Conservation (phyloP, 1,140 invertebrate species). For the Euwallacea similis region DNA sequence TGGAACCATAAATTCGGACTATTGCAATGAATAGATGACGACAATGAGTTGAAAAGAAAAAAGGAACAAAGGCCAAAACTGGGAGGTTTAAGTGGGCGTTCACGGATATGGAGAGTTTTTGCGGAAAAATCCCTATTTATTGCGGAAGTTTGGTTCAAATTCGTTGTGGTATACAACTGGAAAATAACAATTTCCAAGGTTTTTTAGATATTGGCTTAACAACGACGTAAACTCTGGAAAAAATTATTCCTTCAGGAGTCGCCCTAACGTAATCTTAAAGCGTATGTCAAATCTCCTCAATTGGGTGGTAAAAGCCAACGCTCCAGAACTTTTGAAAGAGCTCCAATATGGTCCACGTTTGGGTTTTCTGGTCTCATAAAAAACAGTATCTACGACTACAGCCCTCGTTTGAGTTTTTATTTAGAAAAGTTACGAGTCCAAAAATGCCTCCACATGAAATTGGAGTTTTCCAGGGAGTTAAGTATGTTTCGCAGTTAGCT, state of each 20-base stretch:
- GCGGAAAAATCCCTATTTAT: too few species aligned
- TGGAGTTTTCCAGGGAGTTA: not conserved
- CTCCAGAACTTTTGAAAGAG: constrained; percentile 24
- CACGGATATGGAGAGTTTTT: constrained; percentile 20
- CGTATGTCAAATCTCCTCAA: constrained; percentile 3
- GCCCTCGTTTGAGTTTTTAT: constrained; percentile 13
- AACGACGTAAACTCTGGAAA: too few species aligned
- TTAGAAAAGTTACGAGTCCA: constrained; percentile 2
- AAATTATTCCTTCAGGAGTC: too few species aligned
- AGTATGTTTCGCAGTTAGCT: too few species aligned
- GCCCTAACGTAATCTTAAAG: too few species aligned
- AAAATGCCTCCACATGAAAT: not conserved
- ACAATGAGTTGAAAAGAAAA: constrained; percentile 13
- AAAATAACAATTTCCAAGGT: too few species aligned
- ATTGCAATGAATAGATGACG: not conserved
- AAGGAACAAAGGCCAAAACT: constrained; percentile 17
- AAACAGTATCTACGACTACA: constrained; percentile 7
- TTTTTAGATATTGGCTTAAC: too few species aligned
- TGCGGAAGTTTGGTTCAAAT: too few species aligned
- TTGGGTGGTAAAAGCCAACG: constrained; percentile 16
- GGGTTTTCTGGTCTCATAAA: constrained; percentile 16
- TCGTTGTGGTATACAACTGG: too few species aligned
- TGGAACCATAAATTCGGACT: not conserved
- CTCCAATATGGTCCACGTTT: constrained; percentile 11
- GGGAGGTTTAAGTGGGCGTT: constrained; percentile 21